Evolutionary conservation across 2,113 vertebrate genomes (phyloP).

Genomic region (Galbula dea): DNA sequence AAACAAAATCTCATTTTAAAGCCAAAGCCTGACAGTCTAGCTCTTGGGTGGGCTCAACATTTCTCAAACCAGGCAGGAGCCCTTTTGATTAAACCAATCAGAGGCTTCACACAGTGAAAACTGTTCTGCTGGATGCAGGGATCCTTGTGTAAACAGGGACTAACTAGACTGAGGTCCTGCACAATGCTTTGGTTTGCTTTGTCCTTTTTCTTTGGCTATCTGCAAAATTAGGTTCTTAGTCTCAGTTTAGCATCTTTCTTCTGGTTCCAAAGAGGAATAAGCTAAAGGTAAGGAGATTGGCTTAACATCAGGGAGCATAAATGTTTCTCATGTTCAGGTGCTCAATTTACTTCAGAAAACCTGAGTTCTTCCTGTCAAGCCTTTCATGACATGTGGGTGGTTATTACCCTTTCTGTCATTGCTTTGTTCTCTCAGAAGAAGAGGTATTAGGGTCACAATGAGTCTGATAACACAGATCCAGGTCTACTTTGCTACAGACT

Average conservation of each 20-base stretch:
- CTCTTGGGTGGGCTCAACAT: background rate
- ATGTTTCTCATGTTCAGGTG: background rate
- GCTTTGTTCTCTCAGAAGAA: background rate
- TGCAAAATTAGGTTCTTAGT: background rate
- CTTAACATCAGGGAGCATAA: background rate
- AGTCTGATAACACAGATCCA: background rate
- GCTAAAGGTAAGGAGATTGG: background rate
- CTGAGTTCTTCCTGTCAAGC: background rate
- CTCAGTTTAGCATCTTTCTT: background rate
- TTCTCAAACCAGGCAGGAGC: background rate
- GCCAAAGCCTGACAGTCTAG: background rate
- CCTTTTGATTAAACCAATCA: background rate
- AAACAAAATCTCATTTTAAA: background rate
- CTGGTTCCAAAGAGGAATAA: background rate
- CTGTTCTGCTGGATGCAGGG: background rate
- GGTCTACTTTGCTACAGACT: background rate
- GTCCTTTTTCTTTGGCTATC: background rate
- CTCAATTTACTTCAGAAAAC: background rate
- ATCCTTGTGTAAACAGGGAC: background rate
- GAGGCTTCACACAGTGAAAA: background rate
- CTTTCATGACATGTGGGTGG: fast-evolving
- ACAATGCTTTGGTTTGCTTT: background rate
- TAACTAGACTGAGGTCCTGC: background rate
- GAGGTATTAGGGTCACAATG: fast-evolving
- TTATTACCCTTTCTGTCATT: background rate